These are phyloP conservation scores for Belonocnema kinseyi DNA, from an alignment of 1,140 invertebrate genomes.

Conservation along the genomic window DNA sequence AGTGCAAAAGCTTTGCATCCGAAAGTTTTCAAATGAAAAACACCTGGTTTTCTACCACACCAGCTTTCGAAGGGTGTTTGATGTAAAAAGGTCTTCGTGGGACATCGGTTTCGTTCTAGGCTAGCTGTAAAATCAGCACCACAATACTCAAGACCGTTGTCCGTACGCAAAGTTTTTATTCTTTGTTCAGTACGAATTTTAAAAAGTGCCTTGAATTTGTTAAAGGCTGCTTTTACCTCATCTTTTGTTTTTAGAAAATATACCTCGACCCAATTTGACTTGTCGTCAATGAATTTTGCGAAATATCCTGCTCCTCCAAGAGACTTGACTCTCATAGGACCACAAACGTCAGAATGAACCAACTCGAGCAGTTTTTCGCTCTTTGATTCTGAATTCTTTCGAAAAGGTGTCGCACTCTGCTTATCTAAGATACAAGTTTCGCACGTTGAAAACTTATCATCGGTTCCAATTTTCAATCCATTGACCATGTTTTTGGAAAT, in stretches of 20 bases:
- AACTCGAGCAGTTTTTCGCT: too few species aligned
- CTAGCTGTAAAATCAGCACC: neutral
- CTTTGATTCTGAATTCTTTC: neutral
- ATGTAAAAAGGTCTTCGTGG: slow-evolving; percentile 24
- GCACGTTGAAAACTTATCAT: neutral
- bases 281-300: neutral
- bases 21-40: neutral
- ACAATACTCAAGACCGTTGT: neutral
- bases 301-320: too few species aligned
- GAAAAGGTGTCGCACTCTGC: slow-evolving; percentile 13
- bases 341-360: too few species aligned
- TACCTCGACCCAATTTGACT: slow-evolving; percentile 32
- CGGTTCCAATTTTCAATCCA: neutral
- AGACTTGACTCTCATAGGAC: too few species aligned
- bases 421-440: slow-evolving; percentile 32
- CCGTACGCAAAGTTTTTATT: slow-evolving; percentile 19
- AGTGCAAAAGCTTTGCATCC: slow-evolving; percentile 21
- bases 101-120: neutral
- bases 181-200: neutral
- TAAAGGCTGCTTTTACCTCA: slow-evolving; percentile 36
- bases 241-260: slow-evolving; percentile 38
- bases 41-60: too few species aligned
- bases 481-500: slow-evolving; percentile 22
- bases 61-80: slow-evolving; percentile 40
- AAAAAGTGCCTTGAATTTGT: slow-evolving; percentile 34